phyloP scores from a whole-genome alignment of 2,113 vertebrate species.

The Sturnus vulgaris region DNA sequence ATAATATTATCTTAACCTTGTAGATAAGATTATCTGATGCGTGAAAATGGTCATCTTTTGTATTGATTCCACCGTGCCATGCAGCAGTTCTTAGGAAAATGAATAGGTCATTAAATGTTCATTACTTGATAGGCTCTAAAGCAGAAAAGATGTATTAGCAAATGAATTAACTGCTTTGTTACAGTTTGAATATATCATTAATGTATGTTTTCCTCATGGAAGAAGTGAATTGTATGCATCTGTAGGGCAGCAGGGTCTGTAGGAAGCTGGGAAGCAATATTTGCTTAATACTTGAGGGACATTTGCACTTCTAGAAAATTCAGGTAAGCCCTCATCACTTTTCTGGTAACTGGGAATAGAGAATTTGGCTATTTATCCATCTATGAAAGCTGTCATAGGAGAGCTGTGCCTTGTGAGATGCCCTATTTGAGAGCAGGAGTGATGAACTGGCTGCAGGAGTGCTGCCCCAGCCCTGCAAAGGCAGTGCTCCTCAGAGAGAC shows the following conservation, averaged over 20 bases:
- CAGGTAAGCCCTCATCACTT: background rate
- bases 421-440: background rate
- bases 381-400: background rate
- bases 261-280: background rate
- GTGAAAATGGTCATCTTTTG: slow-evolving; percentile 67
- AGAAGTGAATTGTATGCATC: background rate
- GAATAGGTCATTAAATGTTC: slow-evolving; percentile 64
- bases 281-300: background rate
- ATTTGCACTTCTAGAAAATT: background rate
- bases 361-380: background rate
- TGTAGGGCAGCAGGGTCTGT: background rate
- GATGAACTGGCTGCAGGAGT: background rate
- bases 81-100: slow-evolving; percentile 51
- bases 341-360: background rate
- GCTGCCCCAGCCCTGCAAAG: background rate
- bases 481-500: background rate
- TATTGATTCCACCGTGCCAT: slow-evolving; percentile 43
- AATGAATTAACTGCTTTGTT: slow-evolving; percentile 63
- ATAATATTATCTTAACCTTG: slow-evolving; percentile 68
- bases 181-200: slow-evolving; percentile 50
- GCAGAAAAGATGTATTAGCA: slow-evolving; percentile 63
- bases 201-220: slow-evolving; percentile 3
- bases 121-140: slow-evolving; percentile 53
- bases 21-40: slow-evolving; percentile 70
- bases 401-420: background rate